Evolutionary conservation across 2,888 invertebrate species (phyloP), one percentile per base, ranked within the genome.

Genomic region (Protophormia terraenovae): DNA sequence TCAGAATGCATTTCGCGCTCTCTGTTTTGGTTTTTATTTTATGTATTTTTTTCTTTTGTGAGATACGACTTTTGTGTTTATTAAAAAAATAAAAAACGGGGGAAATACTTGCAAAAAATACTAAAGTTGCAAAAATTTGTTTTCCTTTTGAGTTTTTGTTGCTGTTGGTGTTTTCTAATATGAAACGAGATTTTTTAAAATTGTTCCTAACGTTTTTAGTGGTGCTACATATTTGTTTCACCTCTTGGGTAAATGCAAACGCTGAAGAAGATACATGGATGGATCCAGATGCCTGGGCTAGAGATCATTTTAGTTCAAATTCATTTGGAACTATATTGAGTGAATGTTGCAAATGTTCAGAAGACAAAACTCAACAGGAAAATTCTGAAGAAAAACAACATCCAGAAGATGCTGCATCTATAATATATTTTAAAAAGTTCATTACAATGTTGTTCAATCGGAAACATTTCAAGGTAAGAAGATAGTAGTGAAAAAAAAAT

Each of bases 361-460:
- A 55, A 19, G 38, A 69, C 45, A 10, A 5, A n/a, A 1, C 1
- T 27, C 8, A 0, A 12, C n/a, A 72, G 5, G 12, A 50, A 10
- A 19, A 24, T 14, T 22, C 64, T 22, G 19, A 62, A 27, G 38
- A 45, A 24, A 41, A 27, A 24, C 8, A 6, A n/a, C 16, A 10
- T 6, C 50, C 80, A 3, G 89, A 88, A 50, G 89, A 91, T 73
- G 86, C 81, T 24, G 84, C 89, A 5, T 88, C 91, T 2, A 84
- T 91, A 1, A 86, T 86, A 7, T 91, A 91, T 77, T 91, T 89
- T 53, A 90, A 88, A 80, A 91, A 90, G 71, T 90, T 90, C 58
- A 87, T 89, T n/a, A 87, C 83, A n/a, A 75, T 73, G 14, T 69
- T 91, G 58, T 90, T 91, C 35, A 87, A 87, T 53, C 87, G 88